These are phyloP conservation scores for Argyresthia albistria DNA, from an alignment of 2,888 invertebrate genomes.

Conservation along the genomic window DNA sequence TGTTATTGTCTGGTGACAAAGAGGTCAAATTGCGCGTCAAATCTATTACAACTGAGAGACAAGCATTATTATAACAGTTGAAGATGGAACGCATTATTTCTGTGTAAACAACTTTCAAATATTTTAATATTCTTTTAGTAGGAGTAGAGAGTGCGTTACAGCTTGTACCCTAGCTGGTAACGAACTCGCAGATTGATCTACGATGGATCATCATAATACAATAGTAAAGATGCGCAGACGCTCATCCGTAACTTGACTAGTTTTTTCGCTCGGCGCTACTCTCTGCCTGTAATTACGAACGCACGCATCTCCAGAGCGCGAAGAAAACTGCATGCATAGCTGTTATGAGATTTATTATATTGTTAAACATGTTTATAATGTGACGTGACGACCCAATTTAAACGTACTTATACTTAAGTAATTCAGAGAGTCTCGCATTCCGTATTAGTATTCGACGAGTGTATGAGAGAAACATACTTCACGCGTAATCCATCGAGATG, in stretches of 20 bases:
- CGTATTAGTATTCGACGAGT: neutral
- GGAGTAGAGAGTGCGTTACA: neutral
- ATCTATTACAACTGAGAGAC: conserved; percentile 38
- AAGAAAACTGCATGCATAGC: conserved; percentile 7
- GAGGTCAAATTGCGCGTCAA: conserved; percentile 69
- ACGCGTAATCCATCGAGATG: neutral
- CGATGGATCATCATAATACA: conserved; percentile 25
- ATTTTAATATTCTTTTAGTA: no score
- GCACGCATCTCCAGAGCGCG: conserved; percentile 7
- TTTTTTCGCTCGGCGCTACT: conserved; percentile 41
- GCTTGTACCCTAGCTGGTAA: neutral
- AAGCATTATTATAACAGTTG: neutral
- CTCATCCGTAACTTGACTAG: conserved; percentile 22
- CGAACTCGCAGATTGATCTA: conserved; percentile 21
- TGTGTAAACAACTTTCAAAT: neutral
- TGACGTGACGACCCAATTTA: neutral
- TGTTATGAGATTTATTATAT: conserved; percentile 4
- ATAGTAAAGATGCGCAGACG: conserved; percentile 21
- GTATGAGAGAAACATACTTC: neutral
- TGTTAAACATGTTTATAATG: neutral
- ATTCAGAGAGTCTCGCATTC: neutral
- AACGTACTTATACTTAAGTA: neutral
- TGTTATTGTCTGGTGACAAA: conserved; percentile 54
- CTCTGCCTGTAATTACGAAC: conserved; percentile 15
- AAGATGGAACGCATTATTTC: neutral